Evolutionary conservation across 2,113 vertebrate species (phyloP), one percentile per base, ranked within the genome.

Genomic region (Apodemus speciosus): DNA sequence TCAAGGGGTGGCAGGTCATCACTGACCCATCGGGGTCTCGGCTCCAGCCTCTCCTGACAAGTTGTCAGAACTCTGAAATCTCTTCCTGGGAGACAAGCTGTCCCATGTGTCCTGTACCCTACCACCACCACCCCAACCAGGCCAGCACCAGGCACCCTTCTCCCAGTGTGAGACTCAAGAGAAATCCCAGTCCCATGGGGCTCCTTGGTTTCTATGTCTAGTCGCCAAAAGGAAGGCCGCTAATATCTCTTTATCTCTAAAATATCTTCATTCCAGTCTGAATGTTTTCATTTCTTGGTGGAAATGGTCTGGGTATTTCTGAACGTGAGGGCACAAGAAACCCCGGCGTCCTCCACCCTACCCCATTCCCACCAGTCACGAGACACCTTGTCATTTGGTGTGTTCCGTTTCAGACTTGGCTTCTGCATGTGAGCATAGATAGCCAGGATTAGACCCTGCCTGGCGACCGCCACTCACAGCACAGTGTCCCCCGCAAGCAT

Each of bases 141-240:
- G 64, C 4, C 64, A 66, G 64, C 64, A 66, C 60, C 38, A 64
- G 58, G 25, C 16, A 46, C 40, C 25, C 40, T 46, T 64, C 77
- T 38, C 27, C 46, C 32, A 15, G 10, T 7, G 20, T n/a, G 32
- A 51, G 43, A 14, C 30, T 14, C 3, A 23, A 13, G 32, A 3
- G 43, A 68, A 51, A n/a, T 27, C 46, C 62, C 32, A 68, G 30
- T 68, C 68, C 60, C 16, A 2, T 25, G 43, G 32, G 62, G 10
- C 8, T 14, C 30, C 14, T n/a, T n/a, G 49, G 62, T 85, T n/a
- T 85, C 32, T 3, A 7, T 49, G 20, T 49, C 27, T 32, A 27
- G 1, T 35, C 0, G 3, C 25, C 38, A 3, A 4, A 83, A 7
- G 79, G 56, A 83, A 58, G 4, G 9, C 8, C 16, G 2, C 25